Percentiles rank a stretch among this genome's conserved stretches.
Conservation (phyloP, 2,797 vertebrate genomes). For the Masticophis lateralis region DNA sequence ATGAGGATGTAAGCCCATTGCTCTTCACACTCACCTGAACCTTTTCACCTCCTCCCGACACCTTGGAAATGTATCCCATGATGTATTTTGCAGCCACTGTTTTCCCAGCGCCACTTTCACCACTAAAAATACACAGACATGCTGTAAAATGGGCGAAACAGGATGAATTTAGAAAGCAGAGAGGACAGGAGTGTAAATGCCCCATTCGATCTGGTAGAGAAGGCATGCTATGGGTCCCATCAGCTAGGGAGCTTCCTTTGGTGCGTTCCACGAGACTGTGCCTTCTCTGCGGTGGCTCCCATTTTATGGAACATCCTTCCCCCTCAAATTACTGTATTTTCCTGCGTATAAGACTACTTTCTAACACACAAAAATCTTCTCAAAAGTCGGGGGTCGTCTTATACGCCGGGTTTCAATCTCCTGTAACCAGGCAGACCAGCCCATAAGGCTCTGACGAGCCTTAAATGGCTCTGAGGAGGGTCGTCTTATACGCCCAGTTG, state of each 20-base stretch:
- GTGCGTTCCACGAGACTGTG: no score
- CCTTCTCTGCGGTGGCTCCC: background rate
- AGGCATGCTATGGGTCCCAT: background rate
- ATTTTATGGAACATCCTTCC: background rate
- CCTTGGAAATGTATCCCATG: constrained; percentile 99
- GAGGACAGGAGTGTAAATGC: no score
- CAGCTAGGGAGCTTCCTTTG: background rate
- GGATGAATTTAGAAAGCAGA: background rate
- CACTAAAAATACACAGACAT: constrained; percentile 67
- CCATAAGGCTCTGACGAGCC: no score
- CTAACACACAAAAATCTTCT: no score
- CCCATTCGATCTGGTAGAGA: background rate
- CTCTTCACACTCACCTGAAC: constrained; percentile 82
- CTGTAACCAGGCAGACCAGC: no score
- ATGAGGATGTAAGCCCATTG: rapidly evolving
- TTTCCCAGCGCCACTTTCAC: constrained; percentile 96
- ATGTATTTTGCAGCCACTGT: constrained; percentile 98
- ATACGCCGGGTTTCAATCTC: no score
- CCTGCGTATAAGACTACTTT: no score
- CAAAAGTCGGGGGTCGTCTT: no score
- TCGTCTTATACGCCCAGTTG: no score
- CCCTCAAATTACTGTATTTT: background rate
- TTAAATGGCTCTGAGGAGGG: no score
- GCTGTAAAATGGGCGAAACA: background rate
- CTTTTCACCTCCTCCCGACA: constrained; percentile 92